phyloP scores from a whole-genome alignment of 2,888 invertebrate species.

The Enchytraeus crypticus region DNA sequence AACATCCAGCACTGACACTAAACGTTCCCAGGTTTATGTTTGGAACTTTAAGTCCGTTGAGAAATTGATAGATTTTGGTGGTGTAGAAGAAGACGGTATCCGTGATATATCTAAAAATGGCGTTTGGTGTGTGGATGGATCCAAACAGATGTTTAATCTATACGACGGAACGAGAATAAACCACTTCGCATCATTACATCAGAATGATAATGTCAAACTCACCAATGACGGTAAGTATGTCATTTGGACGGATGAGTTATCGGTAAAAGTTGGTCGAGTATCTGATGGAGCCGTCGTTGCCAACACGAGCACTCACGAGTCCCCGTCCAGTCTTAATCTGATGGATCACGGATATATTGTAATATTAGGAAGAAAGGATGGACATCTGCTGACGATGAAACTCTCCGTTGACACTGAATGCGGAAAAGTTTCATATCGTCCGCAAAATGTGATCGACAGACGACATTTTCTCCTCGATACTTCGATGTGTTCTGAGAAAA shows the following conservation, averaged over 20 bases:
- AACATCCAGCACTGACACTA: not conserved
- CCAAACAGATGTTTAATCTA: conserved; percentile 23
- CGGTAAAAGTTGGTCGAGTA: conserved; percentile 19
- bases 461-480: conserved; percentile 13
- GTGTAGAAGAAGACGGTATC: conserved; percentile 13
- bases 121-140: conserved; percentile 18
- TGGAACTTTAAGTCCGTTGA: conserved; percentile 5
- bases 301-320: conserved; percentile 22
- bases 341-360: conserved; percentile 25
- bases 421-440: not conserved
- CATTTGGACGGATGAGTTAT: conserved; percentile 22
- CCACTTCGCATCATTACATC: not conserved
- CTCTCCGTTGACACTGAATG: conserved; percentile 3
- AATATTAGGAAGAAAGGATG: conserved; percentile 26
- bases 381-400: conserved; percentile 25
- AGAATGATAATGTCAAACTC: conserved; percentile 10
- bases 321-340: conserved; percentile 14
- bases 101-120: conserved; percentile 26
- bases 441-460: conserved; percentile 7
- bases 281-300: conserved; percentile 15
- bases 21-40: not conserved
- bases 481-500: not conserved
- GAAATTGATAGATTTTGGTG: not conserved
- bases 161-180: not conserved
- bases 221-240: conserved; percentile 25